A percentile compares a stretch with the other conserved stretches of the same genome.
Evolutionary conservation across 2,797 vertebrate genomes (phyloP).

Genomic region (Fundulus diaphanus): DNA sequence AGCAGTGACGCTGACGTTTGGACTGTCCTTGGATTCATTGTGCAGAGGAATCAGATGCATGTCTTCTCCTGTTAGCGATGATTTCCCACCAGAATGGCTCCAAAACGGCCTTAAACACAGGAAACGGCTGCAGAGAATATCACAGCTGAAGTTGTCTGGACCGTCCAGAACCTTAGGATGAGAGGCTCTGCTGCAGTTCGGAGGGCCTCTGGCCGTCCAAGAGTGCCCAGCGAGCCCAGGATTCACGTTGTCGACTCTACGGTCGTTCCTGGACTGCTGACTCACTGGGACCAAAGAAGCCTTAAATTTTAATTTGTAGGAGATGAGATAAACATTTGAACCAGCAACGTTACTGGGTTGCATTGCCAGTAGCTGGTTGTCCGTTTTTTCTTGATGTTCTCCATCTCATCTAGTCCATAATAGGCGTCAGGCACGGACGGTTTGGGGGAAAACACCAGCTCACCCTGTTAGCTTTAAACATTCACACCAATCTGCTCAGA

Average conservation of each 20-base stretch:
- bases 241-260: background rate
- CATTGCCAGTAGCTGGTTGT: too few relatives aligned
- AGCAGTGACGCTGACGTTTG: background rate
- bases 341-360: too few relatives aligned
- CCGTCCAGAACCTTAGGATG: background rate
- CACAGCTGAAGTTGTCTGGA: background rate
- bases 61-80: constrained; percentile 1
- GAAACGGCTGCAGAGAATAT: background rate
- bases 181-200: background rate
- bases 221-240: background rate
- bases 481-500: background rate
- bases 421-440: background rate
- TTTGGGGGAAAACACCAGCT: background rate
- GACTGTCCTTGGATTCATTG: background rate
- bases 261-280: too few relatives aligned
- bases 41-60: background rate
- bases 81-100: background rate
- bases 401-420: background rate
- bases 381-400: background rate
- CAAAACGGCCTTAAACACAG: background rate
- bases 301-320: background rate
- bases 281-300: background rate
- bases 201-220: too few relatives aligned
- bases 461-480: background rate
- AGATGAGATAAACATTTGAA: background rate